Evolutionary conservation across 2,888 invertebrate species (phyloP), one percentile per base, ranked within the genome.

Genomic region (Phania funesta): DNA sequence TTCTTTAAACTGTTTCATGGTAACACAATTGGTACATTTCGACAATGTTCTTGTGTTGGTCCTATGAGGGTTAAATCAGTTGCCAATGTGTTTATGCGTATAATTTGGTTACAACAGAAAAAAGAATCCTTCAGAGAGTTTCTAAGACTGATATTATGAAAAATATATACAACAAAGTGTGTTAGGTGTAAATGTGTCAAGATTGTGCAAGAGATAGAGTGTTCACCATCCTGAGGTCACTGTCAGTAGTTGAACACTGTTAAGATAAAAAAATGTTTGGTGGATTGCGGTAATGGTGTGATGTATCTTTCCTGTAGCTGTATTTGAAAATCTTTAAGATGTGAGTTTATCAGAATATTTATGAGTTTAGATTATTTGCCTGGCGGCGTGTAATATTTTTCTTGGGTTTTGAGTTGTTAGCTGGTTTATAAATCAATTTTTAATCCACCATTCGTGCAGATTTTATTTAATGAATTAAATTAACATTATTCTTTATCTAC

Each of bases 401-500:
- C 41, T 65, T 20, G 24, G n/a, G 8, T 32, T 32, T 18, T 16
- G 0, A 5, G 29, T 18, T 16, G 3, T 20, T 35, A 58, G 38
- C 48, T 22, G 71, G 54, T 81, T 74, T 78, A 80, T 85, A 83
- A 84, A 85, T 85, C 82, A 85, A 79, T 79, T 83, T 84, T 77
- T 85, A 83, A 85, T 83, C 78, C 62, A 58, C 54, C 77, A 75
- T 46, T 83, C 80, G 83, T 85, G 83, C 62, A 71, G 52, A 73
- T 64, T 79, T 81, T 83, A 50, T 67, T 56, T 60, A 84, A 84
- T 83, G 84, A 83, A 85, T 80, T 78, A 76, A 80, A 82, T 82
- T 79, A 79, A 35, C 68, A 74, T 70, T 75, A 68, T 64, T 64
- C 48, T 50, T 65, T 81, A 18, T 11, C 13, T 7, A 29, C 22